Conservation (phyloP, 2,797 vertebrate species). For the Crypturellus tataupa region DNA sequence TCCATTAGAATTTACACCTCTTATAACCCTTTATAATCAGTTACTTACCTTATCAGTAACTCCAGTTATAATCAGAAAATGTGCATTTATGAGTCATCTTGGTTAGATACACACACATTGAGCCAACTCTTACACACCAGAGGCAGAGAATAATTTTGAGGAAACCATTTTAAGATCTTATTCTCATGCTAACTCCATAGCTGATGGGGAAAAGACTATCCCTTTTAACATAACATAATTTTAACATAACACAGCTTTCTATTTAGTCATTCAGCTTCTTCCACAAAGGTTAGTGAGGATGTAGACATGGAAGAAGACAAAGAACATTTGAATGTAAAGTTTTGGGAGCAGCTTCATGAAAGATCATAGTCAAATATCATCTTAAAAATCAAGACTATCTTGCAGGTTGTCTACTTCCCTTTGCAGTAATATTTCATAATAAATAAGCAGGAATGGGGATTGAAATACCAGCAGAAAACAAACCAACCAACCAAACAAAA, state of each 20-base stretch:
- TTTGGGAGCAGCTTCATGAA: not conserved
- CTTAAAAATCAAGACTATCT: not conserved
- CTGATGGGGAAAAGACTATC: not conserved
- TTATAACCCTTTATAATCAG: not conserved
- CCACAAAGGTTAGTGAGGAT: not conserved
- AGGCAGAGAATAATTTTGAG: not conserved
- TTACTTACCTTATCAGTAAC: not conserved
- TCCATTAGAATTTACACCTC: not conserved
- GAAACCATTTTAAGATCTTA: not conserved
- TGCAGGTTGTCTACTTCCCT: not conserved
- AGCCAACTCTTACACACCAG: not conserved
- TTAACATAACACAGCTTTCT: not conserved
- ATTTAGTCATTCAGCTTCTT: not conserved
- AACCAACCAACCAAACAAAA: not conserved
- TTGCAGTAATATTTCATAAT: not conserved
- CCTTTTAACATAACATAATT: not conserved
- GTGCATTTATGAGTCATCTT: not conserved
- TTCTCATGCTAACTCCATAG: not conserved
- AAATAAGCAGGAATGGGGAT: not conserved
- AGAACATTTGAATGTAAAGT: not conserved
- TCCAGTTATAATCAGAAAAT: not conserved
- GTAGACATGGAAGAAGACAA: not conserved
- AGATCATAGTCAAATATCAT: not conserved
- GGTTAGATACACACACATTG: not conserved
- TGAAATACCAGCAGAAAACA: not conserved